Conservation (phyloP, 2,888 invertebrate species). For the Leucania comma region DNA sequence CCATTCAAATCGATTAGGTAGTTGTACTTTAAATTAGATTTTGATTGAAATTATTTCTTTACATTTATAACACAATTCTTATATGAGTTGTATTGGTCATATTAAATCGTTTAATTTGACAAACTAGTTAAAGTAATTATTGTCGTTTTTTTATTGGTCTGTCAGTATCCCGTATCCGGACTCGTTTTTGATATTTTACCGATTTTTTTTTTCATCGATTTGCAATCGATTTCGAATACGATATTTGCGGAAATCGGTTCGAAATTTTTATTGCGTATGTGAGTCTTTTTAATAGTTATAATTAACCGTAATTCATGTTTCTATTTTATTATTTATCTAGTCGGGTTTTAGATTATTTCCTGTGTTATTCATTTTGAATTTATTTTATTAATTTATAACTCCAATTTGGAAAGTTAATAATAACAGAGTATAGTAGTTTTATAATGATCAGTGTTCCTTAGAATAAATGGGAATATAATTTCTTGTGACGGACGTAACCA, state of each 20-base stretch:
- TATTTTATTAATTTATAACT: conserved; percentile 49
- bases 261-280: conserved; percentile 8
- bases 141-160: conserved; percentile 42
- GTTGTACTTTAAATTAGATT: conserved; percentile 74
- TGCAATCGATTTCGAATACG: conserved; percentile 20
- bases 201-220: conserved; percentile 29
- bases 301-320: conserved; percentile 22
- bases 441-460: conserved; percentile 9
- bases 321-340: conserved; percentile 34
- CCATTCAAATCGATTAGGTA: conserved; percentile 78
- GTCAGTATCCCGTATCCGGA: conserved; percentile 42
- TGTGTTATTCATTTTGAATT: conserved; percentile 35
- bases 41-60: conserved; percentile 71
- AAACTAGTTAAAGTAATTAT: conserved; percentile 57
- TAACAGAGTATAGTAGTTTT: conserved; percentile 20
- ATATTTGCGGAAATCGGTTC: conserved; percentile 56
- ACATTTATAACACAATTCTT: conserved; percentile 65
- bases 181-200: conserved; percentile 52
- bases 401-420: conserved; percentile 37
- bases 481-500: conserved; percentile 5
- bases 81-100: conserved; percentile 53
- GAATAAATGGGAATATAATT: conserved; percentile 8
- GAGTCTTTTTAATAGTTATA: conserved; percentile 28
- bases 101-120: conserved; percentile 59
- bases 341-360: conserved; percentile 53